phyloP scores from a whole-genome alignment of 2,888 invertebrate species.

The Prosopocoilus inquinatus region DNA sequence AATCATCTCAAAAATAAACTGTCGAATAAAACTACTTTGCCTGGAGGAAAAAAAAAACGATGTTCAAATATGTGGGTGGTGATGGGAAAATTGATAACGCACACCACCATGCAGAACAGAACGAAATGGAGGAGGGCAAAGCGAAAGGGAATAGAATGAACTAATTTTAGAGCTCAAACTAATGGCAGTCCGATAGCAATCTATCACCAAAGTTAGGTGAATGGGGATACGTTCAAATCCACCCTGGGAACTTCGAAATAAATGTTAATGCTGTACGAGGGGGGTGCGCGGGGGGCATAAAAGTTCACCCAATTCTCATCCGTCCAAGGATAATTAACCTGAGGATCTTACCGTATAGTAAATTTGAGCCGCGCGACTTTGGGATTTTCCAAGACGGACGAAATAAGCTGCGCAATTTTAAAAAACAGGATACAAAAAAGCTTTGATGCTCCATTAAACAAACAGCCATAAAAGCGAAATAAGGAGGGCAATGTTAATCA shows the following conservation, averaged over 20 bases:
- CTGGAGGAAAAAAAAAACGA: too few relatives aligned
- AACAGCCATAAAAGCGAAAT: constrained; percentile 18
- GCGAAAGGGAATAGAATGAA: constrained; percentile 25
- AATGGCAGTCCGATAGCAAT: constrained; percentile 29
- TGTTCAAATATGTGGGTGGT: too few relatives aligned
- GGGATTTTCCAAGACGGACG: too few relatives aligned
- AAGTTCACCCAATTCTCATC: too few relatives aligned
- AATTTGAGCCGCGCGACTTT: too few relatives aligned
- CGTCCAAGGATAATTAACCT: too few relatives aligned
- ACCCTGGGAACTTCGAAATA: constrained; percentile 2
- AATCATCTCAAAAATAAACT: too few relatives aligned
- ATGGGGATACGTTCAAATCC: constrained; percentile 13
- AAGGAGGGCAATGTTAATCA: constrained; percentile 19
- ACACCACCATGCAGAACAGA: too few relatives aligned
- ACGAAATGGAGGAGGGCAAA: constrained; percentile 21
- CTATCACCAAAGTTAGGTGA: constrained; percentile 22
- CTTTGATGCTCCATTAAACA: constrained; percentile 19
- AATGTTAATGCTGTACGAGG: constrained; percentile 7
- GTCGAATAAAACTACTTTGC: too few relatives aligned
- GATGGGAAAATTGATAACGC: constrained; percentile 27
- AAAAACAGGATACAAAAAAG: not conserved
- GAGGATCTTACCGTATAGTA: too few relatives aligned
- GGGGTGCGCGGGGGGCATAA: too few relatives aligned
- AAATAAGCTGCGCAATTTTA: too few relatives aligned
- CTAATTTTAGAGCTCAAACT: constrained; percentile 28